Base-by-base conservation (phyloP, 2,888 invertebrate species). In the Xanthorhoe spadicearia region DNA sequence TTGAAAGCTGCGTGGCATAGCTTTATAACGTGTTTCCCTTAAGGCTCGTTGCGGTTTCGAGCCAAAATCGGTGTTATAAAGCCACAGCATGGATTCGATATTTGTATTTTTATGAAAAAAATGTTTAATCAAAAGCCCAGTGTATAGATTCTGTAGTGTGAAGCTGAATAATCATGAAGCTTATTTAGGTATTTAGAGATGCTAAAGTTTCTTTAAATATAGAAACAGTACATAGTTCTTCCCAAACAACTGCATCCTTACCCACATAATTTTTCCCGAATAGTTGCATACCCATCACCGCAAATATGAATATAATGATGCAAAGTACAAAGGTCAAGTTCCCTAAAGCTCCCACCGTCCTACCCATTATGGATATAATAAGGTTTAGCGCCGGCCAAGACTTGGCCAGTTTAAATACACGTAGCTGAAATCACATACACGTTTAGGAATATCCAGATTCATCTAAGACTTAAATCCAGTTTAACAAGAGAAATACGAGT, bases 271-370 rank as follows among this genome's bases (percentile, higher is more conserved):
- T 97, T 94, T 97, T 97, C 82, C 98, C 98, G 94, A 99, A 99
- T 82, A 99, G 95, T 94, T 99, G 99, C 98, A 99, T 99, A 87
- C 98, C 98, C 98, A 98, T 98, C 83, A 98, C 98, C 90, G 98
- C 98, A 90, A 98, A 98, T 93, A 98, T 98, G 95, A 98, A 98
- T 94, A 98, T 97, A 93, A 98, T 98, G 93, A 98, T 98, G 90
- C 97, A 97, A 91, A 98, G 95, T 85, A 98, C 98, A 94, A 98
- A 97, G 83, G 98, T 98, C 93, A 98, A 94, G 94, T 98, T 98
- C 94, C 97, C 98, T 93, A 98, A 94, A 85, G 98, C 98, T 85
- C 98, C 98, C 94, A 98, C 96, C 53, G 98, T 98, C 94, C 97
- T 95, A 83, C 98, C 98, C 96, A 98, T 98, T 90, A 98, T 98